Evolutionary conservation across 37 sponge, comb jelly and placozoan genomes (phyloP).

Genomic region (Aphrocallistes beatrix): DNA sequence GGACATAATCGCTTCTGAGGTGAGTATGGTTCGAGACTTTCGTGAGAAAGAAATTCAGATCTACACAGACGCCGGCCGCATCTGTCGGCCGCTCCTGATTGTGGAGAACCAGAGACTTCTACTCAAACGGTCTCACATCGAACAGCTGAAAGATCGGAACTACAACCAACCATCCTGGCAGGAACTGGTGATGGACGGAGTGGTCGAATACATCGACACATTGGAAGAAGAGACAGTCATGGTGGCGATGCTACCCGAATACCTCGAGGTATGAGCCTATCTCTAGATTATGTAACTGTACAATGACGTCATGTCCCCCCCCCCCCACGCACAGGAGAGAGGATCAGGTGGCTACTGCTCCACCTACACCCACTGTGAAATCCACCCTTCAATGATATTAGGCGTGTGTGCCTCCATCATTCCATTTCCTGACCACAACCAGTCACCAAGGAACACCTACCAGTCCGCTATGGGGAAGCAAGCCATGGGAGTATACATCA

Average conservation of each 20-base stretch:
- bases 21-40: conserved; percentile 93
- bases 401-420: conserved; percentile 63
- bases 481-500: conserved; percentile 99
- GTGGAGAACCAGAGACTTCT: conserved; percentile 98
- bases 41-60: conserved; percentile 93
- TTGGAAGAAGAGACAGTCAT: conserved; percentile 98
- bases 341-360: conserved; percentile 82
- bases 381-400: conserved; percentile 99
- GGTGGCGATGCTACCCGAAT: conserved; percentile 98
- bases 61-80: conserved; percentile 96
- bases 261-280: conserved; percentile 53
- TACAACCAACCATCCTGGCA: conserved; percentile 84
- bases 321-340: too few relatives aligned
- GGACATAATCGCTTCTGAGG: conserved; percentile 98
- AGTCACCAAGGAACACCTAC: conserved; percentile 98
- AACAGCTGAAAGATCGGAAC: conserved; percentile 88
- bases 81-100: conserved; percentile 93
- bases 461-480: conserved; percentile 99
- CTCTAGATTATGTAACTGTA: too few relatives aligned
- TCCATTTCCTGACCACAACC: conserved; percentile 98
- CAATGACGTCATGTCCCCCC: too few relatives aligned
- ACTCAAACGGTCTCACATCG: conserved; percentile 84
- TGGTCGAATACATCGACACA: conserved; percentile 99
- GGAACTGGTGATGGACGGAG: conserved; percentile 86
- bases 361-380: conserved; percentile 99